phyloP scores from a whole-genome alignment of 2,113 vertebrate species.

The Fukomys damarensis region DNA sequence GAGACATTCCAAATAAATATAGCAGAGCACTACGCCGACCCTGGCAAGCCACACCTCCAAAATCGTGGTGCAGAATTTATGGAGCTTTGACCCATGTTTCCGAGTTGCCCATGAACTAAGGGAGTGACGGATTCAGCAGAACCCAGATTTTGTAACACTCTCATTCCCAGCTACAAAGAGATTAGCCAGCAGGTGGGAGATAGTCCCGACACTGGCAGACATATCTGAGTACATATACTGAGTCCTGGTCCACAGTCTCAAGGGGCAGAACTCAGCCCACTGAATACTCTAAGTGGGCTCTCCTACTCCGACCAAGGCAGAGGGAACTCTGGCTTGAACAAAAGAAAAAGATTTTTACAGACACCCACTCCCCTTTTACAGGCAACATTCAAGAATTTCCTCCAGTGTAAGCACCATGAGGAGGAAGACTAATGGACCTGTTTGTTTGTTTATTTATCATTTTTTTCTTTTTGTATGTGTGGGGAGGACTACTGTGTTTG shows the following conservation, averaged over 20 bases:
- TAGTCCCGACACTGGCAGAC: background rate
- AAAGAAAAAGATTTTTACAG: background rate
- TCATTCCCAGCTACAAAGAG: background rate
- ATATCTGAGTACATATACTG: no score
- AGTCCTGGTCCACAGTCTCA: background rate
- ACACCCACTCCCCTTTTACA: background rate
- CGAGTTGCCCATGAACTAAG: background rate
- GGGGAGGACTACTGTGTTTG: background rate
- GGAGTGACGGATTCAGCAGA: background rate
- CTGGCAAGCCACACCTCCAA: background rate
- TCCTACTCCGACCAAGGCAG: background rate
- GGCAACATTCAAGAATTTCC: background rate
- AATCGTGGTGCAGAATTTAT: background rate
- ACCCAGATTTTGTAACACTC: background rate
- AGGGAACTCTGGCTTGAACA: background rate
- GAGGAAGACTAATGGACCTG: background rate
- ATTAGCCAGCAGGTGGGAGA: background rate
- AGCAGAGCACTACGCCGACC: background rate
- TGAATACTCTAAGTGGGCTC: background rate
- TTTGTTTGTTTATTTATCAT: background rate
- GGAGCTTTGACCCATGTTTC: no score
- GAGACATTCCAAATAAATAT: background rate
- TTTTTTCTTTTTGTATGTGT: background rate
- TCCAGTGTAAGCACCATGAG: background rate
- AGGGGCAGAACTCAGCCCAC: no score